Evolutionary conservation across 2,797 vertebrate genomes (phyloP).

Genomic region (Sebastes goodei): DNA sequence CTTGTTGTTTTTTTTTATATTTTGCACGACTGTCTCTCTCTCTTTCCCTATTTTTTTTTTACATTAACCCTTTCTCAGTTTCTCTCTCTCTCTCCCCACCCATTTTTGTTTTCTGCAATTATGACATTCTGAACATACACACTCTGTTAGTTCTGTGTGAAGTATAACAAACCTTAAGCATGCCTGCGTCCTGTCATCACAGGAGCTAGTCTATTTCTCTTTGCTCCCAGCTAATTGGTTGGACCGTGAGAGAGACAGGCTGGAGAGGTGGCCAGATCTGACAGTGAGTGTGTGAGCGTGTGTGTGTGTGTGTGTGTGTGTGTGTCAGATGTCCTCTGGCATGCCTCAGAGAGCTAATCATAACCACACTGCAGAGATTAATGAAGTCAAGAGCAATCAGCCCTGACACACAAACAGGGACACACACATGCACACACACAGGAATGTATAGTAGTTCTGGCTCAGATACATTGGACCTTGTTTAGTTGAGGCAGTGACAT

Average conservation of each 20-base stretch:
- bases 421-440: conserved; percentile 39
- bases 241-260: conserved; percentile 55
- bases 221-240: conserved; percentile 61
- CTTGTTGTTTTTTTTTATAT: neutral
- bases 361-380: conserved; percentile 82
- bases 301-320: conserved; percentile 29
- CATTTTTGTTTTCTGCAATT: neutral
- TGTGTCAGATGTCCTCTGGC: conserved; percentile 79
- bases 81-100: neutral
- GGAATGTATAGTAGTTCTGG: conserved; percentile 57
- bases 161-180: conserved; percentile 14
- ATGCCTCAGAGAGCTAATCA: conserved; percentile 80
- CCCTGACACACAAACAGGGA: conserved; percentile 74
- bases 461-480: conserved; percentile 61
- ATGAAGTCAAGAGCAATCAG: conserved; percentile 83
- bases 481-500: conserved; percentile 63
- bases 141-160: neutral
- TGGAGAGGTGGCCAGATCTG: conserved; percentile 71
- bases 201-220: conserved; percentile 36
- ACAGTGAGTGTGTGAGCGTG: conserved; percentile 50
- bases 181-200: conserved; percentile 23
- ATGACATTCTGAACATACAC: neutral
- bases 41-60: neutral
- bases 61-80: neutral
- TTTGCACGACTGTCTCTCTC: neutral